phyloP scores from a whole-genome alignment of 2,113 vertebrate species.

The Benitochromis conjunctus region DNA sequence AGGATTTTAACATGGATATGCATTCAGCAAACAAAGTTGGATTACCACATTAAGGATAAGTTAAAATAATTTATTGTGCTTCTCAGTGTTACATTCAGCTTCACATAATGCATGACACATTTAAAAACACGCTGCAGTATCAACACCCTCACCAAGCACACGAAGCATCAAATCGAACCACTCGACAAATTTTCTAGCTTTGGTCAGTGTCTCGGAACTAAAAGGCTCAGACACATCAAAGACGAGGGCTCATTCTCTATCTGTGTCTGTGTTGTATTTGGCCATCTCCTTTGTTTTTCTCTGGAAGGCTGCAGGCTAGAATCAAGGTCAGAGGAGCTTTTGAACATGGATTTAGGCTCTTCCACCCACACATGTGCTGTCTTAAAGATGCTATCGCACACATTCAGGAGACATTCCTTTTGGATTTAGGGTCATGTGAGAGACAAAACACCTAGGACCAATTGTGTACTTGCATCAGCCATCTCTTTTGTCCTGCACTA shows the following conservation, averaged over 20 bases:
- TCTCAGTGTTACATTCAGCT: background rate
- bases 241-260: background rate
- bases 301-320: slow-evolving; percentile 11
- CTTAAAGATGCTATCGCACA: background rate
- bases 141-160: background rate
- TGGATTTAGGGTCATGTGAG: background rate
- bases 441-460: background rate
- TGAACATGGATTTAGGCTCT: slow-evolving; percentile 1
- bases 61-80: background rate
- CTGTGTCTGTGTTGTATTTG: slow-evolving; percentile 35
- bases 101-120: background rate
- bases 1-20: background rate
- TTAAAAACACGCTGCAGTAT: background rate
- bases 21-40: background rate
- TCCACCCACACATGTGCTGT: slow-evolving; percentile 12
- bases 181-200: background rate
- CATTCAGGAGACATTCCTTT: background rate
- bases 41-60: background rate
- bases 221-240: slow-evolving; percentile 3
- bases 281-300: slow-evolving; percentile 12
- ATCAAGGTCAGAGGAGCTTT: slow-evolving; percentile 15
- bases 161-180: background rate
- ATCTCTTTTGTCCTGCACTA: background rate
- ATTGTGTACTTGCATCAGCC: background rate
- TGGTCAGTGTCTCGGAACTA: background rate